Base-by-base conservation (phyloP, 1,140 invertebrate species). In the Glossosoma conforme region DNA sequence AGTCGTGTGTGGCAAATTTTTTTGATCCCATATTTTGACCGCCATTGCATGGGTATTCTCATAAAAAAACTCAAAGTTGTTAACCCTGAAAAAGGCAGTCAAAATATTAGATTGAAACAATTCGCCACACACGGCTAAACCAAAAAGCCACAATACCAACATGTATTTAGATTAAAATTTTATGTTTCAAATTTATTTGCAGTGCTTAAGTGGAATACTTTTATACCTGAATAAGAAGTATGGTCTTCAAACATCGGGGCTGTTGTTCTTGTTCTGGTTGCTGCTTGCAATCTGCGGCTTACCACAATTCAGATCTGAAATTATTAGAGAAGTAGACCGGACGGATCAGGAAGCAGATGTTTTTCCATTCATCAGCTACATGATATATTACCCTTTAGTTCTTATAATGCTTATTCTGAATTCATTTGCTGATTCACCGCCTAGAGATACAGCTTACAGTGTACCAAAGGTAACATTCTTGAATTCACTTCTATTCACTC, bases 191-290 rank as follows among this genome's bases (percentile, higher is more conserved):
- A 42, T 21, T 42, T 3, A 55, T 62, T 83, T 78, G 36, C 70
- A 93, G 89, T 65, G 74, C 46, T 72, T 93, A 59, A 75, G 83
- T 55, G 76, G 77, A 28, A 66, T 82, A 25, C 73, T 95, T 50
- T 70, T 91, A 55, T 72, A 81, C 49, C 85, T 85, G 54, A 93
- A 93, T 65, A 81, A 83, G 63, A 88, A 85, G 66, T 79, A 82
- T 76, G 93, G 93, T 19, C 75, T 94, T 52, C 74, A 86, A 59
- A 87, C 90, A 10, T 95, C 93, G 11, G 93, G 92, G 17, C 75
- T 91, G 37, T 70, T 91, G 58, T 93, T 94, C 65, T 68, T 91
- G 30, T 97, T 94, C 72, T 97, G 91, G 91, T 76, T 93, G 19
- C 64, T 91, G 2, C 63, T 89, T 33, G 66, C 75, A 3, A 10